Percentiles rank a stretch among this genome's conserved stretches.
Conservation (phyloP, 2,797 vertebrate genomes). For the Enteromius anoplus region DNA sequence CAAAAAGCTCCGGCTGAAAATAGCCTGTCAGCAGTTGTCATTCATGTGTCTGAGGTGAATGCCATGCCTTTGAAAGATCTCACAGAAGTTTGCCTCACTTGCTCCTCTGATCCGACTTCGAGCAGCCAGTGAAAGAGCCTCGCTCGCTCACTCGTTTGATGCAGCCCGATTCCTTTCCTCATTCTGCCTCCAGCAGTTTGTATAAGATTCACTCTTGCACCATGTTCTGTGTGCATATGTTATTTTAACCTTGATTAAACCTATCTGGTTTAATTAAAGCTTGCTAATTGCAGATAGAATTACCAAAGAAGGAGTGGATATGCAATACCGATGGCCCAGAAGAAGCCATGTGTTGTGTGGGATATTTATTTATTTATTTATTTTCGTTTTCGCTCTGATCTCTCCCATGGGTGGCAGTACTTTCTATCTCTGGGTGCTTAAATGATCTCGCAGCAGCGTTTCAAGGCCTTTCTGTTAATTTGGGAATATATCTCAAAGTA, state of each 20-base stretch:
- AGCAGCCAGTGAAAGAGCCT: constrained; percentile 44
- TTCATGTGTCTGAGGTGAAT: constrained; percentile 53
- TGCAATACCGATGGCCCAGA: not conserved
- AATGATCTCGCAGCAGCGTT: constrained; percentile 20
- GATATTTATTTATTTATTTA: not conserved
- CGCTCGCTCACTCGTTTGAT: constrained; percentile 59
- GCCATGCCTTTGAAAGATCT: constrained; percentile 58
- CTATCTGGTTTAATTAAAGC: constrained; percentile 32
- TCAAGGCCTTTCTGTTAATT: constrained; percentile 40
- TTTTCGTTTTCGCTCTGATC: constrained; percentile 12
- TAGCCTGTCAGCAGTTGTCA: constrained; percentile 34
- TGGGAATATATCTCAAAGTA: constrained; percentile 53
- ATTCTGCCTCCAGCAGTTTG: constrained; percentile 53
- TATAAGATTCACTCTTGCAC: constrained; percentile 50
- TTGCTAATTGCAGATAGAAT: constrained; percentile 30
- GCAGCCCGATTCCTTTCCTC: constrained; percentile 64
- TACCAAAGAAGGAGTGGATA: not conserved
- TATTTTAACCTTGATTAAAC: constrained; percentile 35
- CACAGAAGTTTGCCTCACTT: constrained; percentile 59
- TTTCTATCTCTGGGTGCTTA: constrained; percentile 44
- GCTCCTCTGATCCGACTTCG: constrained; percentile 57
- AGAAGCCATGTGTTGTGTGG: constrained; percentile 21
- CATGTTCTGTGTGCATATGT: constrained; percentile 44
- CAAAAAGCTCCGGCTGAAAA: constrained; percentile 24
- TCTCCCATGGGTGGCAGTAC: constrained; percentile 28